Base-by-base conservation (phyloP, 2,113 vertebrate species). In the Periophthalmodon schlosseri region DNA sequence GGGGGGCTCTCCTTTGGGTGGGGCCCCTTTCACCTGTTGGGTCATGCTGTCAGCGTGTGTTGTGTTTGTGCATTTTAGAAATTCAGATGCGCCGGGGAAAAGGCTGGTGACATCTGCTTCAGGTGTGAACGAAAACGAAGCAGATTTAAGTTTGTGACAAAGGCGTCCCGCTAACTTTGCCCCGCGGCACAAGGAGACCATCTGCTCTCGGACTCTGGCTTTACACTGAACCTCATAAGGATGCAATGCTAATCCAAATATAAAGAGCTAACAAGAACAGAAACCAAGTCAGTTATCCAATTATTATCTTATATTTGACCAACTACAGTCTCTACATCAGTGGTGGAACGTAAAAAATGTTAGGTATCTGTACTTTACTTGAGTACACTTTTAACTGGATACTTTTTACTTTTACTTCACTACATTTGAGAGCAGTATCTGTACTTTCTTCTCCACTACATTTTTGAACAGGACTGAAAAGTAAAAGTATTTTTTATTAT, bases 21-120 rank as follows among this genome's bases (percentile, higher is more conserved):
- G 84, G 86, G 28, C 46, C 74, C 18, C 24, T 69, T 84, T 79
- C 79, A 81, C 88, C 74, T 90, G 89, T 86, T 79, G 84, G 88
- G 78, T 92, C 91, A 87, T 74, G 84, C 85, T 73, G 70, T 69
- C 23, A 54, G 49, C 56, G 70, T 80, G 39, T 50, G 34, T 15
- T 24, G 78, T 73, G 64, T 1, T 4, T 64, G 4, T 14, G 58
- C 75, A 77, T 58, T 47, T 46, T 69, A 49, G 28, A 15, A 33
- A 63, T 33, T 2, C 56, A 58, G 52, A 65, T 24, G 68, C 33
- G 73, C n/a, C 33, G 1, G 47, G 18, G 60, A 28, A 11, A 4
- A 60, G 23, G 58, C 57, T 69, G 5, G n/a, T 10, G 56, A 75
- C 77, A 80, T 70, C 36, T 76, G 75, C 28, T 44, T 14, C 12